Evolutionary conservation across 2,797 vertebrate species (phyloP).

Genomic region (Macroramphosus scolopax): DNA sequence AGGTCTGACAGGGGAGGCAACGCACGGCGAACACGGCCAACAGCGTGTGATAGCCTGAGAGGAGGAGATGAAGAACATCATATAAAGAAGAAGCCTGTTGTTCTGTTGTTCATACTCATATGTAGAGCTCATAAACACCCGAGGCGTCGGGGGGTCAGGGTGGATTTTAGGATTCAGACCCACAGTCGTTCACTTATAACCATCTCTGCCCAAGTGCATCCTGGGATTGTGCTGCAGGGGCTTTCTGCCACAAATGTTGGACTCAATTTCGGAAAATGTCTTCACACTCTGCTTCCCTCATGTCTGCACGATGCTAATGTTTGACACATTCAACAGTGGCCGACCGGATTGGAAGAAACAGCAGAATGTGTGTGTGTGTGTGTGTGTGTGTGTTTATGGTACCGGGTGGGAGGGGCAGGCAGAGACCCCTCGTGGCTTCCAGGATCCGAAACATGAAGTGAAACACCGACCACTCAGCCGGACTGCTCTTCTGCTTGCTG

Average conservation of each 20-base stretch:
- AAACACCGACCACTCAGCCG: constrained; percentile 84
- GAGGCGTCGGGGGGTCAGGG: too few relatives aligned
- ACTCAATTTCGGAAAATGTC: constrained; percentile 47
- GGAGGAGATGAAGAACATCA: too few relatives aligned
- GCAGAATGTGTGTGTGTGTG: too few relatives aligned
- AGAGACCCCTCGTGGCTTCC: constrained; percentile 84
- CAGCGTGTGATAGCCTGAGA: constrained; percentile 86
- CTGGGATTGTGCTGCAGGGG: neutral
- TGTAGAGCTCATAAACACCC: too few relatives aligned
- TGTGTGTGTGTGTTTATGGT: constrained; percentile 33
- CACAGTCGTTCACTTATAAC: too few relatives aligned
- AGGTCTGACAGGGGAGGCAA: constrained; percentile 84
- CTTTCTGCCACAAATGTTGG: constrained; percentile 1
- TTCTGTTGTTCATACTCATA: too few relatives aligned
- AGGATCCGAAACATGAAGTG: constrained; percentile 89
- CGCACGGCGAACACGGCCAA: constrained; percentile 81
- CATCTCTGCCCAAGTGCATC: too few relatives aligned
- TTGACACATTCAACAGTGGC: constrained; percentile 54
- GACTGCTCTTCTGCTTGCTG: constrained; percentile 77
- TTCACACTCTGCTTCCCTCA: constrained; percentile 22
- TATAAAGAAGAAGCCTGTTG: too few relatives aligned
- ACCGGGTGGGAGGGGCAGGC: constrained; percentile 93
- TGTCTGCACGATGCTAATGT: constrained; percentile 43
- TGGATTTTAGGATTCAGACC: too few relatives aligned
- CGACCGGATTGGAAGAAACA: too few relatives aligned